Conservation (phyloP, 1,140 invertebrate genomes). For the Ctenoplectra terminalis region DNA sequence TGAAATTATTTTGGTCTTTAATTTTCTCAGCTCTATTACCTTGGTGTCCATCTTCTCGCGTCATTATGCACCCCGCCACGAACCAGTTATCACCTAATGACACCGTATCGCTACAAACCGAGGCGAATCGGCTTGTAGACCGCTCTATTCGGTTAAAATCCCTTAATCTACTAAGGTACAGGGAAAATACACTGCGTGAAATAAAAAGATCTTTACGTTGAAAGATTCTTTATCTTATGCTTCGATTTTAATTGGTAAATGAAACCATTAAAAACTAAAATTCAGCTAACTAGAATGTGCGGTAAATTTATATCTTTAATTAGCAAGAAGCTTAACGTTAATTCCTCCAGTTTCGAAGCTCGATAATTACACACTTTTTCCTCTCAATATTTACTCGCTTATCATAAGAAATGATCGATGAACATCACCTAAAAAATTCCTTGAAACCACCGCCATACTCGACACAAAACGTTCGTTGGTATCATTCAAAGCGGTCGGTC, state of each 20-base stretch:
- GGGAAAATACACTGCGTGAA: too few species aligned
- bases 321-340: too few species aligned
- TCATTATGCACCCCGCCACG: slow-evolving; percentile 17
- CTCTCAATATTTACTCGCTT: too few species aligned
- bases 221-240: neutral
- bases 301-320: too few species aligned
- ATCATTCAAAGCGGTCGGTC: too few species aligned
- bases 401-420: too few species aligned
- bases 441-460: neutral
- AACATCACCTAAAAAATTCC: too few species aligned
- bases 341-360: too few species aligned
- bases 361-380: too few species aligned
- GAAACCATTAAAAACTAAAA: too few species aligned
- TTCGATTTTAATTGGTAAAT: neutral
- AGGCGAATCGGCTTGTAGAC: slow-evolving; percentile 4
- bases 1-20: slow-evolving; percentile 31
- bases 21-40: slow-evolving; percentile 39
- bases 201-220: neutral
- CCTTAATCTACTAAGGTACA: neutral
- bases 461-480: neutral
- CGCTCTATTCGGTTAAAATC: neutral
- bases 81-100: slow-evolving; percentile 29
- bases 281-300: too few species aligned
- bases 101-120: slow-evolving; percentile 17
- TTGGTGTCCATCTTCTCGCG: slow-evolving; percentile 15